Conservation (phyloP, 1,140 invertebrate species). For the Dendroctonus ponderosae region DNA sequence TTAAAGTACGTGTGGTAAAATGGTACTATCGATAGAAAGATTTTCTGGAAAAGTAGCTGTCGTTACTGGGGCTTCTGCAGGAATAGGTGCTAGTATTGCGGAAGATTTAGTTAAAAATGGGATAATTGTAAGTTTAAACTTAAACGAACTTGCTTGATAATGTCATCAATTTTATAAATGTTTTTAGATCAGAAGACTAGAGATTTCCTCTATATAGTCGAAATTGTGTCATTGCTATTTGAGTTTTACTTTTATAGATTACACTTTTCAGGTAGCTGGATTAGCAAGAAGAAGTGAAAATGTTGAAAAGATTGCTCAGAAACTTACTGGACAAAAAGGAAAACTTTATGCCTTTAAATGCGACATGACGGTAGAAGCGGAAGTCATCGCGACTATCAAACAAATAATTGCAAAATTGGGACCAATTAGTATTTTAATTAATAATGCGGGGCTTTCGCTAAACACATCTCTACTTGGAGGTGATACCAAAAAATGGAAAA, state of each 20-base stretch:
- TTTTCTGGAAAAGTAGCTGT: slow-evolving; percentile 18
- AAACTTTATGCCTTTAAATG: slow-evolving; percentile 17
- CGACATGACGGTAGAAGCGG: slow-evolving; percentile 15
- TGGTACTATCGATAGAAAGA: slow-evolving; percentile 17
- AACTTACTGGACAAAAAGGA: slow-evolving; percentile 10
- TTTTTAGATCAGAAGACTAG: not conserved
- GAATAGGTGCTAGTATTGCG: slow-evolving; percentile 11
- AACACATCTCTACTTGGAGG: slow-evolving; percentile 10
- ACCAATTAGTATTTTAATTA: slow-evolving; percentile 20
- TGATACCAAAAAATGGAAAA: slow-evolving; percentile 25
- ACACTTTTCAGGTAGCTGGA: slow-evolving; percentile 11
- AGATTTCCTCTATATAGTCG: not conserved
- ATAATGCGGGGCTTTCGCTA: slow-evolving; percentile 15
- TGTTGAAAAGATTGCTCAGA: slow-evolving; percentile 4
- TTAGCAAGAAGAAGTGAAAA: slow-evolving; percentile 11
- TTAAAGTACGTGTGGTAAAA: not conserved
- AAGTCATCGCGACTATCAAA: slow-evolving; percentile 8
- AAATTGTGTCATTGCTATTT: not conserved
- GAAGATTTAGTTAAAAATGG: slow-evolving; percentile 20
- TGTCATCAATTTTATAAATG: slow-evolving; percentile 1
- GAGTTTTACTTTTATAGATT: not conserved
- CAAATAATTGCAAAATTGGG: slow-evolving; percentile 9
- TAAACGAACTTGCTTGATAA: too few relatives aligned
- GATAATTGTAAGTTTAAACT: slow-evolving; percentile 12
- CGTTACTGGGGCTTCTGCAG: slow-evolving; percentile 16